Evolutionary conservation across 2,888 invertebrate genomes (phyloP).

Genomic region (Cheilosia pagana): DNA sequence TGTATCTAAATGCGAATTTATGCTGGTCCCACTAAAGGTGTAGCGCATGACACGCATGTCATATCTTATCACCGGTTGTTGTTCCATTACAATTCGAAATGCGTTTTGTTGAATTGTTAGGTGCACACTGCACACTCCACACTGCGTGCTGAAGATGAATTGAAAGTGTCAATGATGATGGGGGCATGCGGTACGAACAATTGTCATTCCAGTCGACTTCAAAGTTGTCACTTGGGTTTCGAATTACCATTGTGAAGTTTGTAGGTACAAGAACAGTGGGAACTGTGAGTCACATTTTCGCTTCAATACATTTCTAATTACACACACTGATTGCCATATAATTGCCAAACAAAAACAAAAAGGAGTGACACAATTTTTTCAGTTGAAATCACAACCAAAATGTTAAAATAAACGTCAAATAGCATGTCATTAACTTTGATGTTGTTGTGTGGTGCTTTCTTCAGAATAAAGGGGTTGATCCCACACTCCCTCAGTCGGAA

Average conservation of each 20-base stretch:
- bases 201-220: not conserved
- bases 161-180: constrained; percentile 16
- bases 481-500: not conserved
- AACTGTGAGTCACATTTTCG: not conserved
- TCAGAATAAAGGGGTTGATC: not conserved
- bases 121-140: too few relatives aligned
- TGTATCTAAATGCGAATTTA: constrained; percentile 33
- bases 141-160: constrained; percentile 19
- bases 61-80: constrained; percentile 20
- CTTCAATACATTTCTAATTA: not conserved
- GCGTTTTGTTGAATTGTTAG: not conserved
- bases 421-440: not conserved
- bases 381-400: constrained; percentile 11
- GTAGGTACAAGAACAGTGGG: too few relatives aligned
- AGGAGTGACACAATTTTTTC: constrained; percentile 6
- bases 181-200: constrained; percentile 7
- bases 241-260: not conserved
- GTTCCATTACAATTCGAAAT: constrained; percentile 3
- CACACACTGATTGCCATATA: constrained; percentile 18
- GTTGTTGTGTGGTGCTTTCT: not conserved
- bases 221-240: not conserved
- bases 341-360: constrained; percentile 12
- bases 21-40: constrained; percentile 57
- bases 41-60: constrained; percentile 38
- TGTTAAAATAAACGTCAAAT: not conserved